Evolutionary conservation across 2,888 invertebrate species (phyloP), one percentile per base, ranked within the genome.

Genomic region (Oxyteleia sp.): DNA sequence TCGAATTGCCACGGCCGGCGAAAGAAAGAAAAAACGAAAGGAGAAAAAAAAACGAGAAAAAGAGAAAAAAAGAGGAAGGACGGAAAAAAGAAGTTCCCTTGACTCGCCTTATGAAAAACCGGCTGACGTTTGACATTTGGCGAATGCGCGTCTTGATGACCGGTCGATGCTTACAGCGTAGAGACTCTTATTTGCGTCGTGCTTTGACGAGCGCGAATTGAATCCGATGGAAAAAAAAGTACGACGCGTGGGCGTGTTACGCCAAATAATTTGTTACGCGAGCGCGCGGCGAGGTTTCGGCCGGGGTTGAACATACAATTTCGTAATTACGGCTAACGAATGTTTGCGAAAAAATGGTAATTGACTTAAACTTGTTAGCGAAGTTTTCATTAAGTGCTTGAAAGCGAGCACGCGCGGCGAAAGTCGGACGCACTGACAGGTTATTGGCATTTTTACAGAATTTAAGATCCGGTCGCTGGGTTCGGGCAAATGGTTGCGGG

Each of bases 371-470:
- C 66, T 80, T 74, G 72, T 80, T 80, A 80, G 80, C 72, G 61
- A 80, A 80, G 53, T 80, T 80, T 80, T 49, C 72, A 80, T 74
- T 80, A 80, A 80, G 80, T 80, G 35, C 66, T 80, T 45, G 66
- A 80, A 71, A 66, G 69, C 55, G 55, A 63, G 51, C 51, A 32
- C 35, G 26, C 35, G 23, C 29, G 5, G 32, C 11, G 13, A 55
- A 80, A 74, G 49, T 72, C 68, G 72, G 61, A 51, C 59, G 23
- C 66, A 80, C 80, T 74, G 72, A 74, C 80, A 74, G 68, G 59
- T 41, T 66, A 80, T 80, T 80, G 80, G 72, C 72, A 53, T 74
- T 80, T 80, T 72, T 68, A 51, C 64, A 23, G 26, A 80, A 74
- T 66, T 80, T 61, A 66, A 80, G 66, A 72, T 68, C 68, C 45